Percentiles rank a stretch among this genome's conserved stretches.
These are phyloP conservation scores for Trididemnum miniatum DNA, from an alignment of 23 tunicate genomes.

Conservation along the genomic window DNA sequence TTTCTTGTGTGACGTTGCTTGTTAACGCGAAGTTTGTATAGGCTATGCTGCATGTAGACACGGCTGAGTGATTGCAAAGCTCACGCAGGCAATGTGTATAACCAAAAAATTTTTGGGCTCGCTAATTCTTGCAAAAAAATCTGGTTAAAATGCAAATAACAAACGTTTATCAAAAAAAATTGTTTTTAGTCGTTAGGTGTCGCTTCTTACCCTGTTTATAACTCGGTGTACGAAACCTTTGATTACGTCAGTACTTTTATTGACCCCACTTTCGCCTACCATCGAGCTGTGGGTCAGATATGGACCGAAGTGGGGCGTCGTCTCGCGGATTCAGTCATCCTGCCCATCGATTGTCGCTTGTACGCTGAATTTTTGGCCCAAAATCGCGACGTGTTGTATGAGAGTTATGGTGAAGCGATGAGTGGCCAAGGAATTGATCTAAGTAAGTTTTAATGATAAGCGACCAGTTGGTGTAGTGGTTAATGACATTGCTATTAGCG, in stretches of 20 bases:
- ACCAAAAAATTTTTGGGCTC: too few relatives aligned
- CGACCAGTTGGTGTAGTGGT: too few relatives aligned
- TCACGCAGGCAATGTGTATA: too few relatives aligned
- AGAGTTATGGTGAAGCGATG: conserved; percentile 26
- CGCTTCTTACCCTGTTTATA: conserved; percentile 68
- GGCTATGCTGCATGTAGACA: too few relatives aligned
- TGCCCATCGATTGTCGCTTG: conserved; percentile 48
- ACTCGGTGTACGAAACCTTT: conserved; percentile 81
- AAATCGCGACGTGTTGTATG: conserved; percentile 12
- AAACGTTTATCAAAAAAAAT: too few relatives aligned
- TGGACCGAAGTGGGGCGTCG: conserved; percentile 59
- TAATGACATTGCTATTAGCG: too few relatives aligned
- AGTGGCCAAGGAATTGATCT: conserved; percentile 47
- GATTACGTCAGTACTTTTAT: conserved; percentile 37
- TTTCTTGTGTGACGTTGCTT: too few relatives aligned
- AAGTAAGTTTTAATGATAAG: conserved; percentile 28
- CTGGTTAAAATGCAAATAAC: too few relatives aligned
- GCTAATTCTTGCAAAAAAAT: too few relatives aligned
- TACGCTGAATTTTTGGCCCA: conserved; percentile 32
- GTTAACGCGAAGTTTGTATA: too few relatives aligned
- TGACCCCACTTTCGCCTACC: conserved; percentile 58
- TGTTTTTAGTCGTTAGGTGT: conserved; percentile 48
- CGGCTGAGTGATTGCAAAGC: too few relatives aligned
- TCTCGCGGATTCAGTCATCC: conserved; percentile 45
- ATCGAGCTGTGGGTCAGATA: conserved; percentile 49